These are phyloP conservation scores for chimpanzee (Pan troglodytes) DNA, from an alignment of 2,113 vertebrate species.

Conservation along the genomic window NHGRI_mPanTro3-v2.1_pri NC_072420.2:27935501-27936000, in stretches of 20 bases:
- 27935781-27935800: not conserved
- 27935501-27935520: not conserved
- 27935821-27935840: not conserved
- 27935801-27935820: not conserved
- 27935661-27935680: not conserved
- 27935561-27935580: not conserved
- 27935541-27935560: not conserved
- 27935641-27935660: not conserved
- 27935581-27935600: not conserved
- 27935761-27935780: not conserved
- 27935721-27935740: not conserved
- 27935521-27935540: not conserved
- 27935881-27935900: not conserved
- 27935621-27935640: not conserved
- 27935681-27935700: not conserved
- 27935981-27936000: not conserved
- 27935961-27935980: accelerated
- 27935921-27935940: not conserved
- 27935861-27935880: not conserved
- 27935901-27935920: not conserved
- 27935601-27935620: not conserved
- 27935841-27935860: not conserved
- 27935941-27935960: not conserved
- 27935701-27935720: not conserved
- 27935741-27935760: not conserved